Conservation (phyloP, 2,888 invertebrate genomes). For the Lamellibrachia columna region DNA sequence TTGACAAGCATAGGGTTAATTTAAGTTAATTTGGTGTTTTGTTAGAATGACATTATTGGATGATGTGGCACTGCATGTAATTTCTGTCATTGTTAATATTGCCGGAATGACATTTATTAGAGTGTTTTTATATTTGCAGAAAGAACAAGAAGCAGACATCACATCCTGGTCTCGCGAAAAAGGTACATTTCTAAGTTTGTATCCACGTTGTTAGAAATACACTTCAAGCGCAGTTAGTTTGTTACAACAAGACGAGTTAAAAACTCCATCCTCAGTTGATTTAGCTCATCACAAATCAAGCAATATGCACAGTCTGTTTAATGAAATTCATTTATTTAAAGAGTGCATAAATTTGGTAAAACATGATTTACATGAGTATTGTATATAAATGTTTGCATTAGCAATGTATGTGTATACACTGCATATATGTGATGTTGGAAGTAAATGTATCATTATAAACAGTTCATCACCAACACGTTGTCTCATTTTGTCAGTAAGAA, state of each 20-base stretch:
- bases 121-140: neutral
- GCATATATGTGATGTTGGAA: no score
- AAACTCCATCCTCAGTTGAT: no score
- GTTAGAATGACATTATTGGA: neutral
- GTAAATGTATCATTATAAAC: neutral
- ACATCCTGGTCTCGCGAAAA: neutral
- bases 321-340: neutral
- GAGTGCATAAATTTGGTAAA: neutral
- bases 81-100: no score
- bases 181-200: neutral
- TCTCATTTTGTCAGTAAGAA: neutral
- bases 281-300: no score
- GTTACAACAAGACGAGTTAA: neutral
- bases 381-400: no score
- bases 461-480: neutral
- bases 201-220: neutral
- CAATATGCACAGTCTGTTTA: no score
- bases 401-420: no score
- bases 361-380: no score
- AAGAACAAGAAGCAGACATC: constrained; percentile 12
- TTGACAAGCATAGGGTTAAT: neutral
- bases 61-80: no score
- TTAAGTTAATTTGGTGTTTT: neutral
- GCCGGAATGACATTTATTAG: neutral
- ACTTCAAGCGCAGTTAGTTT: no score